These are phyloP conservation scores for Daphoenositta chrysoptera DNA, from an alignment of 2,113 vertebrate species.

Conservation along the genomic window DNA sequence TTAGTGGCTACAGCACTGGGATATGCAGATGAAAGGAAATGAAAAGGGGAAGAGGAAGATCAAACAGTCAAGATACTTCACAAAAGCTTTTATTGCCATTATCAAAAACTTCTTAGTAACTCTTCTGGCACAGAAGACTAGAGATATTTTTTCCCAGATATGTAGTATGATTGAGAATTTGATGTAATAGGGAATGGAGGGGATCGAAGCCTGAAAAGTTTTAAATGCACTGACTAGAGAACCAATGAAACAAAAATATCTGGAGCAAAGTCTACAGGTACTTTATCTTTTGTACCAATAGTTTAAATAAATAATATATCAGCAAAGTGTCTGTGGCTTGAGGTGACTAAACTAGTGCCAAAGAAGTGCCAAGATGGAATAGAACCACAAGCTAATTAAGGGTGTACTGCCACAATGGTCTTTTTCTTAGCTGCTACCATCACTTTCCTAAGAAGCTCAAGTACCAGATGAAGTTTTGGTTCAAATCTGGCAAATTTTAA, in stretches of 20 bases:
- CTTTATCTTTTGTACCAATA: background rate
- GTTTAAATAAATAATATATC: background rate
- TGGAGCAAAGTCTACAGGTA: background rate
- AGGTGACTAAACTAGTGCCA: background rate
- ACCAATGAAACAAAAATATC: background rate
- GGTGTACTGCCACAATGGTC: background rate
- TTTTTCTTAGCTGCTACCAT: rapidly evolving
- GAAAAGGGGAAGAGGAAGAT: background rate
- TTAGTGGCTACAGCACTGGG: background rate
- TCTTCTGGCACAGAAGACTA: background rate
- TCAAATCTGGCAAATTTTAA: background rate
- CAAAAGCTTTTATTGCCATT: background rate
- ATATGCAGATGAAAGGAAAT: background rate
- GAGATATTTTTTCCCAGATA: background rate
- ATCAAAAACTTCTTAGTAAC: background rate
- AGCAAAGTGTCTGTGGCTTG: background rate
- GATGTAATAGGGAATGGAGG: background rate
- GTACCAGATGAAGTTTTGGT: background rate
- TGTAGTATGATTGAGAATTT: background rate
- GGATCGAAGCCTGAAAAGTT: background rate
- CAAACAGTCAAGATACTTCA: background rate
- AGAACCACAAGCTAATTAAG: background rate
- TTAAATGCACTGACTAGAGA: background rate
- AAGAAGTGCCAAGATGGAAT: background rate
- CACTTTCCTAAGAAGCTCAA: background rate